Base-by-base conservation (phyloP, 1,140 invertebrate species). In the Drosophila setifemur region DNA sequence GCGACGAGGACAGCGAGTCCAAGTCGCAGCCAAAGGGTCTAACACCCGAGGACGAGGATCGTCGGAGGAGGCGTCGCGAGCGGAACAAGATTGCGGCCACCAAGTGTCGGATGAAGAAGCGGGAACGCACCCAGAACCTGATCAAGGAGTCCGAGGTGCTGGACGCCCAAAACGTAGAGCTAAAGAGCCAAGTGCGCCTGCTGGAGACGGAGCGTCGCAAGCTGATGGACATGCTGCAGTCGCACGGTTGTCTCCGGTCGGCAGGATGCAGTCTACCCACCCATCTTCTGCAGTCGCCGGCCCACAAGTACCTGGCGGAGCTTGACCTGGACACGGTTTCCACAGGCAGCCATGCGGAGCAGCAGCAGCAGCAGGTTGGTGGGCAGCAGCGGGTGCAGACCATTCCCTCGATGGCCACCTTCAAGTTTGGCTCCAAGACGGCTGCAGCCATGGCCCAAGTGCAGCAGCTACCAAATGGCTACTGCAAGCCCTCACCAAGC, bases 11-110 rank as follows among this genome's bases (percentile, higher is more conserved):
- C 9, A 87, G 78, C 45, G 82, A 89, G 47, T 73, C 78, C 9
- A 90, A 89, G 29, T 79, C 81, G 0, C 50, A 66, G 14, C 58
- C 77, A 0, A 90, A 90, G 49, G 89, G 89, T 0, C 91, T 98
- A 63, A 98, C 97, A 7, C 94, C 96, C 11, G 97, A 98, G 92
- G 97, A 98, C 75, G 96, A 98, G 91, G 96, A 97, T 76, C 92
- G 96, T 19, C 92, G 96, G 47, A 91, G 95, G 39, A 92, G 96
- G 47, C 92, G 96, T 75, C 93, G 97, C 66, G 97, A 98, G 91
- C 93, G 97, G 45, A 98, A 98, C 91, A 98, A 98, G 93, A 95
- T 98, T 35, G 97, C 97, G 11, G 97, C 97, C 7, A 98, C 97
- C 12, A 98, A 98, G 90, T 98, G 97, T 90, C 93, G 97, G 47